Evolutionary conservation across 2,888 invertebrate species (phyloP), one percentile per base, ranked within the genome.

Genomic region (Encarsia formosa): DNA sequence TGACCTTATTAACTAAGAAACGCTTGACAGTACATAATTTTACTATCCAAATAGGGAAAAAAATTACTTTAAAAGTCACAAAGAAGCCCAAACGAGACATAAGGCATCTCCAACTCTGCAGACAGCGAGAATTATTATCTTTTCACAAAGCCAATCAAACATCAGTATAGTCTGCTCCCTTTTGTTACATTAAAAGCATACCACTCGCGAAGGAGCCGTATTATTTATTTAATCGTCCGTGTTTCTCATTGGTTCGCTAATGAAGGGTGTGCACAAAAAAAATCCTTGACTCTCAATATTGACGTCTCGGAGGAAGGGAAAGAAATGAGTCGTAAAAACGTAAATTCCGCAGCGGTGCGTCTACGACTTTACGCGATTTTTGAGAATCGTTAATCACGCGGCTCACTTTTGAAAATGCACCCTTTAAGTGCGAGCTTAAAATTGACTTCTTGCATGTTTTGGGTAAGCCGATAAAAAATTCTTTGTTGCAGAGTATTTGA

Each of bases 221-320:
- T 59, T 54, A 57, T 65, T 65, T 62, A 62, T 64, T 63, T 63
- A 61, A 65, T 63, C 61, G 60, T 22, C 51, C 48, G 48, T 37
- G 54, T 59, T 55, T 58, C 46, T 59, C 54, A 54, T 52, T 54
- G 56, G 56, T 29, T 41, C 49, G 42, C 48, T 61, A 63, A 63
- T 59, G 56, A 62, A 57, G 60, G 61, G 57, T 55, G 15, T 5
- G 16, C n/a, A 24, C 32, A 13, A 58, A 59, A 58, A 55, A 57
- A 61, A 53, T 54, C 35, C 29, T 56, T 38, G 49, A 49, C 29
- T 29, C 29, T 29, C 51, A 22, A 42, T n/a, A 5, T 2, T 3
- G 23, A n/a, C 23, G 32, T 22, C 38, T n/a, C 38, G 39, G 2
- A 22, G 13, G n/a, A n/a, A n/a, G n/a, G n/a, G n/a, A n/a, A n/a